A percentile compares a stretch with the other conserved stretches of the same genome.
Evolutionary conservation across 2,888 invertebrate species (phyloP).

Genomic region (Chloromyia formosa): DNA sequence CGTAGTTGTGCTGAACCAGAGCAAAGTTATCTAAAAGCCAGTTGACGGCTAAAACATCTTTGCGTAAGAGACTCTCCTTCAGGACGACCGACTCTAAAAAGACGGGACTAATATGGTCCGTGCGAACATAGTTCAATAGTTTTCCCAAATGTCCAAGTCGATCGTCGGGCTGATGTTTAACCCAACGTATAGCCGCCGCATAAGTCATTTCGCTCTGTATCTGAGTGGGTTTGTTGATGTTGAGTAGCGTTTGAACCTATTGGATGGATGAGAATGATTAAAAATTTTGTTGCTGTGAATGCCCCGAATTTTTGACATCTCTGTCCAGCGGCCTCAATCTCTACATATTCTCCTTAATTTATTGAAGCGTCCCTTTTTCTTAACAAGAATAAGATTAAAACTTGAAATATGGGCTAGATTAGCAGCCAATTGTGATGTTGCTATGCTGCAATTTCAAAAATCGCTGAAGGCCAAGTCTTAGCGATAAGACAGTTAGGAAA

Average conservation of each 20-base stretch:
- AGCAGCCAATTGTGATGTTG: no score
- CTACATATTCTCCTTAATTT: no score
- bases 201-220: slow-evolving; percentile 2
- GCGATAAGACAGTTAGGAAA: no score
- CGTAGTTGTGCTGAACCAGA: slow-evolving; percentile 10
- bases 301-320: no score
- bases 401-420: no score
- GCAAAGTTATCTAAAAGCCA: slow-evolving; percentile 30
- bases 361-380: no score
- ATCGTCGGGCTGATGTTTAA: background rate
- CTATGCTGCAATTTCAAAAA: no score
- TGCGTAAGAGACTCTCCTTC: slow-evolving; percentile 6
- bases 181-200: slow-evolving; percentile 4
- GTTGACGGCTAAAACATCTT: background rate
- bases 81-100: slow-evolving; percentile 15
- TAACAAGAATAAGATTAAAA: no score
- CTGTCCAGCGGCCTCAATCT: no score
- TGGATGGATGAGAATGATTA: background rate
- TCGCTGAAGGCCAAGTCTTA: no score
- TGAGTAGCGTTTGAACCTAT: background rate
- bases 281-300: background rate
- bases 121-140: background rate
- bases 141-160: background rate
- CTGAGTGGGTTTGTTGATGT: background rate
- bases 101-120: background rate